phyloP scores from a whole-genome alignment of 2,113 vertebrate genomes.

The Vulpes ferrilata region DNA sequence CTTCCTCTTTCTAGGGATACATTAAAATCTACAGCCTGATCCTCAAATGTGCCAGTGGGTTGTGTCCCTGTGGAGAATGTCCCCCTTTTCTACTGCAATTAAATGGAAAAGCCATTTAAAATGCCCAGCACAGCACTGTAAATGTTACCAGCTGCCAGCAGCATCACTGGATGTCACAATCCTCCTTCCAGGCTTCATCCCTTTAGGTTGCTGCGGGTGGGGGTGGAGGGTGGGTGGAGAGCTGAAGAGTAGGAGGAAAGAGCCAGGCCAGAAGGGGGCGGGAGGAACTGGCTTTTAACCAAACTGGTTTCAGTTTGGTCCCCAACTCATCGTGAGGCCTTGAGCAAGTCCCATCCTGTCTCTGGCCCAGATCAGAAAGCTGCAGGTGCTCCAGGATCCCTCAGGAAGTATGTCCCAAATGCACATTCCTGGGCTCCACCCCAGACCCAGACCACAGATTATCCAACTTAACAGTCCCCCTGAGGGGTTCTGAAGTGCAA shows the following conservation, averaged over 20 bases:
- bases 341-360: neutral
- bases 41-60: neutral
- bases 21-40: neutral
- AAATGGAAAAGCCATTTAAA: neutral
- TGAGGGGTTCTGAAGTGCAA: neutral
- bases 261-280: neutral
- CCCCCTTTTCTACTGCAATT: neutral
- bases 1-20: neutral
- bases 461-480: neutral
- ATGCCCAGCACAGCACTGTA: neutral
- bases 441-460: neutral
- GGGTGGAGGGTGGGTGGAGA: neutral
- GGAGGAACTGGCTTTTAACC: neutral
- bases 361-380: neutral
- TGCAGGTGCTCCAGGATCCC: neutral
- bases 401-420: neutral
- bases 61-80: neutral
- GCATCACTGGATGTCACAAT: neutral
- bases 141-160: neutral
- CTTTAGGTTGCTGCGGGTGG: neutral
- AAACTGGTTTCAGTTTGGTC: neutral
- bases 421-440: neutral
- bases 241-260: neutral
- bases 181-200: neutral
- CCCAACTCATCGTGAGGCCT: neutral